These are phyloP conservation scores for Rhincodon typus DNA, from an alignment of 2,797 vertebrate genomes.

Conservation along the genomic window DNA sequence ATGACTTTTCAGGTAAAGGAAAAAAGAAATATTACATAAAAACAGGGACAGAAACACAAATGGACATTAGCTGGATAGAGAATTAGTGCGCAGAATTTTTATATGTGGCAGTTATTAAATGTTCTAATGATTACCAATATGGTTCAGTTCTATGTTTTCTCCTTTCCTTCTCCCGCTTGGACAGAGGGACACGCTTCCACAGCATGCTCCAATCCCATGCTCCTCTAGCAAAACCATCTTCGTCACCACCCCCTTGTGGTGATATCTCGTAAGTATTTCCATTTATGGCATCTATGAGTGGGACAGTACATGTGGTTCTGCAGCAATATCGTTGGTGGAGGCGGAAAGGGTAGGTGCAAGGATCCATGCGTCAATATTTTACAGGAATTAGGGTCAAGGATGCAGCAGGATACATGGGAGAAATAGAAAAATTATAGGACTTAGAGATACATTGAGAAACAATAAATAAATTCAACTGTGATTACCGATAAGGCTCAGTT, in stretches of 20 bases:
- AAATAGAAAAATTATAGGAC: conserved; percentile 50
- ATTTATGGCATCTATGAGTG: conserved; percentile 92
- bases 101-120: conserved; percentile 21
- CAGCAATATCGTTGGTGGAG: conserved; percentile 47
- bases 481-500: conserved; percentile 96
- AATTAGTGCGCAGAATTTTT: not conserved
- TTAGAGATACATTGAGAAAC: conserved; percentile 55
- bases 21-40: conserved; percentile 17
- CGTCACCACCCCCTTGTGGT: conserved; percentile 90
- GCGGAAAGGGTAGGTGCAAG: conserved; percentile 49
- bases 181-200: conserved; percentile 94
- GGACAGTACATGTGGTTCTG: conserved; percentile 96
- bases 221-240: conserved; percentile 92
- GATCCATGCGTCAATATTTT: conserved; percentile 45
- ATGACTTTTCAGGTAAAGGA: not conserved
- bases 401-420: conserved; percentile 51
- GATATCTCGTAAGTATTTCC: conserved; percentile 79
- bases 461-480: conserved; percentile 48
- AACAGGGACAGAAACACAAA: conserved; percentile 6
- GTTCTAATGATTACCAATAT: conserved; percentile 80
- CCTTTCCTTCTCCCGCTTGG: conserved; percentile 74
- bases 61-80: conserved; percentile 6
- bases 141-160: conserved; percentile 91
- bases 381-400: conserved; percentile 44
- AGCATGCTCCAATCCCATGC: conserved; percentile 99